Base-by-base conservation (phyloP, 2,797 vertebrate species). In the Periophthalmus magnuspinnatus region DNA sequence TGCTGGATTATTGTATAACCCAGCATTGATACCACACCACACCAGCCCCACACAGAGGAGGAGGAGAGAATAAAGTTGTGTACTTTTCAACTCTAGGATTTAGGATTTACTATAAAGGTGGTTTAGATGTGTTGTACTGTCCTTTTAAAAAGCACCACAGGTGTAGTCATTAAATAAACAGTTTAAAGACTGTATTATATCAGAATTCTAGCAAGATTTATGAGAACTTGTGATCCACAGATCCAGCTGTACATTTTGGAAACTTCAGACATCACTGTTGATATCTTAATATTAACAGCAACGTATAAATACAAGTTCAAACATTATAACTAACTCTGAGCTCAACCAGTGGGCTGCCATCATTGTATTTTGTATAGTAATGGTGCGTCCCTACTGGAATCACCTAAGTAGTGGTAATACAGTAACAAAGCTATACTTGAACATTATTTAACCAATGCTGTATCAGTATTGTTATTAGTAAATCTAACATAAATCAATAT, bases 1-100 rank as follows among this genome's bases (percentile, higher is more conserved):
- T 84, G 82, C 81, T 81, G 84, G 86, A 90, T 92, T 85, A 90
- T 89, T 87, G 84, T 85, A 78, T 84, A 89, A 88, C 85, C 76
- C 84, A 78, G 81, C 79, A 87, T 77, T 85, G 79, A 84, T 85
- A 76, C 81, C 83, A 67, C 70, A 67, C 70, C 70, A 79, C 70
- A 79, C 72, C 85, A 67, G 71, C 74, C 73, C 68, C 67, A 70
- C 67, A 76, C 68, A 5, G 5, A 67, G 77, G 60, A 69, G 75
- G 55, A 55, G 47, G 52, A 59, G 34, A 32, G 73, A 75, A 82
- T 77, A 24, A 83, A 83, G 74, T 78, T 78, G 48, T 72, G 66
- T 56, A 78, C 70, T 75, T 59, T 70, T 71, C 55, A 65, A 58
- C 50, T 52, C 52, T 24, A 36, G 33, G 33, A 24, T 38, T 56